Evolutionary conservation across 1,140 invertebrate genomes (phyloP).

Genomic region (Chrysopa pallens): DNA sequence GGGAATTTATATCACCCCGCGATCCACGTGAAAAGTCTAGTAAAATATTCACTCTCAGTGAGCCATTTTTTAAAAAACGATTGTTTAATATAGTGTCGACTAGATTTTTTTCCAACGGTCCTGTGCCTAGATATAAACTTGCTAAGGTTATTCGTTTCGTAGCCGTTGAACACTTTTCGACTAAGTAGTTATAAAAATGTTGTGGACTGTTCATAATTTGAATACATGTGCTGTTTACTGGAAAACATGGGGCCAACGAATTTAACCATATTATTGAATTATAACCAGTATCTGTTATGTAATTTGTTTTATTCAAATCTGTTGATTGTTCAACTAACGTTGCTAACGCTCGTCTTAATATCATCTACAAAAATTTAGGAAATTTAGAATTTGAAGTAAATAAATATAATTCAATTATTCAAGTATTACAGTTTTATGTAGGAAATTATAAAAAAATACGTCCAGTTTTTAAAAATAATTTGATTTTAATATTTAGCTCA

Average conservation of each 20-base stretch:
- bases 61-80: constrained; percentile 26
- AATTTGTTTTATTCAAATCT: too few species aligned
- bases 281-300: too few species aligned
- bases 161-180: constrained; percentile 50
- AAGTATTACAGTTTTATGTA: too few species aligned
- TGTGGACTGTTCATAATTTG: constrained; percentile 53
- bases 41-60: constrained; percentile 65
- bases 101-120: constrained; percentile 62
- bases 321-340: too few species aligned
- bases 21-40: constrained; percentile 85
- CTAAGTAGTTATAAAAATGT: constrained; percentile 54
- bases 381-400: too few species aligned
- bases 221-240: constrained; percentile 46
- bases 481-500: too few species aligned
- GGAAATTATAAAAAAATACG: too few species aligned
- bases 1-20: constrained; percentile 56
- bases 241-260: constrained; percentile 49
- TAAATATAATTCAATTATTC: too few species aligned
- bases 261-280: constrained; percentile 34
- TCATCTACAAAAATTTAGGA: too few species aligned
- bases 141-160: constrained; percentile 68
- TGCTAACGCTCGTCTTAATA: too few species aligned
- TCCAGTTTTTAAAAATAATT: too few species aligned
- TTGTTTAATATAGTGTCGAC: constrained; percentile 42
- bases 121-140: constrained; percentile 88